These are phyloP conservation scores for Ctena decussata DNA, from an alignment of 2,888 invertebrate genomes.

Conservation along the genomic window DNA sequence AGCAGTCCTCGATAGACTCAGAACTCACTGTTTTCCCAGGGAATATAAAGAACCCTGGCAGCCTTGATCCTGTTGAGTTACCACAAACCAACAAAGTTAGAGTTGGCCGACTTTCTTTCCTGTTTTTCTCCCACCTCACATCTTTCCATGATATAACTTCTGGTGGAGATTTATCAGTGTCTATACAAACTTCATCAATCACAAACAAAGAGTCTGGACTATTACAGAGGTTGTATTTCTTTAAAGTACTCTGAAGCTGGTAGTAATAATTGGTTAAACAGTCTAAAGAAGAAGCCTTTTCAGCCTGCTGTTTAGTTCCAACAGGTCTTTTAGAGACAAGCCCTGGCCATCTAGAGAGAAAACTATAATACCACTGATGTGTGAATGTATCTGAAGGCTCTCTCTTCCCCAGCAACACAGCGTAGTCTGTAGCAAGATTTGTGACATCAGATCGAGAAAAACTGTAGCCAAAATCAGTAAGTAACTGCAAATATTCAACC, in stretches of 20 bases:
- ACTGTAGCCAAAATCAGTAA: slow-evolving; percentile 57
- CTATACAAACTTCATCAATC: slow-evolving; percentile 59
- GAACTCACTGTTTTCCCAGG: slow-evolving; percentile 64
- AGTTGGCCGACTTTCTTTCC: slow-evolving; percentile 43
- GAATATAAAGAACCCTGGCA: slow-evolving; percentile 64
- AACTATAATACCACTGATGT: slow-evolving; percentile 67
- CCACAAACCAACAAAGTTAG: slow-evolving; percentile 63
- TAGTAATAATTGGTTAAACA: slow-evolving; percentile 52
- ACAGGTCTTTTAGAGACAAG: slow-evolving; percentile 47
- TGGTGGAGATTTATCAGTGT: slow-evolving; percentile 54
- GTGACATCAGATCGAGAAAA: slow-evolving; percentile 61
- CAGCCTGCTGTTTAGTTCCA: slow-evolving; percentile 54
- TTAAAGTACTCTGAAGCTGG: slow-evolving; percentile 49
- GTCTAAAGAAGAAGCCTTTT: slow-evolving; percentile 55
- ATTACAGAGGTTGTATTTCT: slow-evolving; percentile 48
- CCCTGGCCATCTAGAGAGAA: slow-evolving; percentile 57
- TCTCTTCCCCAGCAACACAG: slow-evolving; percentile 60
- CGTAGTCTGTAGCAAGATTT: slow-evolving; percentile 61
- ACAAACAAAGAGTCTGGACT: slow-evolving; percentile 64
- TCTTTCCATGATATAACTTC: slow-evolving; percentile 56
- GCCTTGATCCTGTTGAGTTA: slow-evolving; percentile 59
- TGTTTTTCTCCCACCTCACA: slow-evolving; percentile 58
- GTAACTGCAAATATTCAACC: slow-evolving; percentile 58
- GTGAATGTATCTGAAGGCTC: slow-evolving; percentile 61
- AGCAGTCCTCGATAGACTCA: slow-evolving; percentile 64